Conservation (phyloP, 2,797 vertebrate genomes). For the Myotis daubentonii region DNA sequence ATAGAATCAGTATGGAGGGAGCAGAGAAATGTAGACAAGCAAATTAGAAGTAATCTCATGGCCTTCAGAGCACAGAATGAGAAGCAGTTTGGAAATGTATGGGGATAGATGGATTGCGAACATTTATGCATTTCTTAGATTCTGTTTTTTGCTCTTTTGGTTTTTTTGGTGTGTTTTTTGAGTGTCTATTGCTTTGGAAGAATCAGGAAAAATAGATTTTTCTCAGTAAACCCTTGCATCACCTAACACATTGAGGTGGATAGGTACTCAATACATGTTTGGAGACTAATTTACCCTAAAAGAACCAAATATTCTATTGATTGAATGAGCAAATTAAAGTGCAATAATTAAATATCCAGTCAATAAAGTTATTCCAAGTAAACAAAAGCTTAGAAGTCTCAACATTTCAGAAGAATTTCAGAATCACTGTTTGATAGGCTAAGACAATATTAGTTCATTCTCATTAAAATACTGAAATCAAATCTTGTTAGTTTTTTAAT, state of each 20-base stretch:
- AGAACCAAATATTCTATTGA: neutral
- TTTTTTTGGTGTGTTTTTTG: neutral
- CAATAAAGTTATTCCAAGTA: neutral
- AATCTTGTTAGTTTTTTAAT: constrained; percentile 74
- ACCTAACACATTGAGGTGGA: neutral
- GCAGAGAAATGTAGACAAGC: neutral
- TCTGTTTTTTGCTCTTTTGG: neutral
- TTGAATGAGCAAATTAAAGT: neutral
- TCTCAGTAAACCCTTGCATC: neutral
- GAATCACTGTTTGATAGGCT: constrained; percentile 48
- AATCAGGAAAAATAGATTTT: neutral
- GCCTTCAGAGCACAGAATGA: neutral
- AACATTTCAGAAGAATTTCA: constrained; percentile 44
- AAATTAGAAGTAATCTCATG: neutral
- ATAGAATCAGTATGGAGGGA: neutral
- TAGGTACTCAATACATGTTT: neutral
- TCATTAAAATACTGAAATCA: constrained; percentile 63
- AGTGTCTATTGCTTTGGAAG: neutral
- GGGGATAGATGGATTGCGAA: neutral
- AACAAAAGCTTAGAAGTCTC: constrained; percentile 34
- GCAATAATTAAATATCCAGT: neutral
- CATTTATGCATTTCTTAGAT: neutral
- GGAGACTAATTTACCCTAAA: constrained; percentile 16
- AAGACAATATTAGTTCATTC: constrained; percentile 47
- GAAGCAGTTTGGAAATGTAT: neutral